Base-by-base conservation (phyloP, 2,888 invertebrate genomes). In the Nomada fucata region DNA sequence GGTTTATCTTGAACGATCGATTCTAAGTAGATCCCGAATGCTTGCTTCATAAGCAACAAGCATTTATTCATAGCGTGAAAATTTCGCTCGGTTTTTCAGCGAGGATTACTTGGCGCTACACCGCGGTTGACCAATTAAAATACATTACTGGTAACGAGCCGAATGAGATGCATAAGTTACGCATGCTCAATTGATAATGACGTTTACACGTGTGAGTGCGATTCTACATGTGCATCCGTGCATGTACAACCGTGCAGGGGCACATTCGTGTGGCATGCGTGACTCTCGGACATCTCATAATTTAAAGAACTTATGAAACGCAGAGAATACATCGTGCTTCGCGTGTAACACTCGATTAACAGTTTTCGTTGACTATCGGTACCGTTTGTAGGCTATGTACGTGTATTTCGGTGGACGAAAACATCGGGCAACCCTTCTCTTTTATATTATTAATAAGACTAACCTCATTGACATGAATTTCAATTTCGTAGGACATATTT, bases 111-210 rank as follows among this genome's bases (percentile, higher is more conserved):
- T 84, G 47, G 65, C 75, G 74, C 65, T 75, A 65, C 75, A 73
- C 71, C 75, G 84, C 80, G 86, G 60, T 65, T 76, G 84, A 86
- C 90, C 92, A 93, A 93, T 93, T 93, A 93, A 92, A 92, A 92
- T 91, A 92, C 91, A 93, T 93, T 91, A 92, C 83, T 81, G 90
- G 90, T 92, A 93, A 93, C 93, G 86, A 93, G 92, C 90, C 91
- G 89, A 92, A 93, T 93, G 91, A 90, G 90, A 90, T 90, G 90
- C 89, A 89, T 86, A 88, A 88, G 88, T 89, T 85, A 88, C 89
- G 89, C 86, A 88, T 85, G 89, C 89, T 88, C 88, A 88, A 88
- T 84, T 88, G 85, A 88, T 86, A 89, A 88, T 88, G 86, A 88
- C 80, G 82, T 83, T 87, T 88, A 79, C 73, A 69, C 69, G 65